Evolutionary conservation across 2,113 vertebrate genomes (phyloP), one percentile per base, ranked within the genome.

Genomic region (Piliocolobus tephrosceles): DNA sequence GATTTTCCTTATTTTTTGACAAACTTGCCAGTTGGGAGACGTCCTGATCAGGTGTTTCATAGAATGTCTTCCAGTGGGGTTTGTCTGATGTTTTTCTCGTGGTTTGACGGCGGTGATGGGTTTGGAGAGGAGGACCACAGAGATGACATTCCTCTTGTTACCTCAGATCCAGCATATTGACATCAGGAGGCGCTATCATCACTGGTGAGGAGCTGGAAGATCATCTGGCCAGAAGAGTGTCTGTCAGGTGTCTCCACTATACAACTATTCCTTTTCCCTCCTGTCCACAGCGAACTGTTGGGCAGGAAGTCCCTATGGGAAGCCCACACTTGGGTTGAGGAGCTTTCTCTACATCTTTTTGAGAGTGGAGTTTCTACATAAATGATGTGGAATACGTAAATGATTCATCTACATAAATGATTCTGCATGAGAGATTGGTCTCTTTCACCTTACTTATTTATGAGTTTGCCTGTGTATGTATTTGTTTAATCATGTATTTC

Each of bases 131-230:
- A 23, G 18, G 14, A 8, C 27, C 45, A 22, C 17, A 23, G 55
- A 45, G 9, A n/a, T 8, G 5, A 35, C 23, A 8, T 9, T 25
- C 8, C 8, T 90, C 58, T 23, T 25, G 0, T 8, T 27, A 45
- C 52, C 6, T 16, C 5, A 6, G 0, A 1, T 38, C 23, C 8
- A 20, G 55, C 40, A 22, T 10, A 4, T 1, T 0, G 0, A 40
- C 40, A 1, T 9, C 23, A 23, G 13, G 10, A 0, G 4, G 25
- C 13, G 4, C 1, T 38, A 2, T 8, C 57, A 1, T 8, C 18
- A 5, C 14, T 6, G 8, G 11, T 16, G 2, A 17, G 1, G 22
- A 6, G 17, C 10, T 14, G 6, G 47, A 50, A 14, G 23, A 12
- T 3, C 11, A 1, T 5, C 4, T 3, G 27, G 20, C 8, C 10